Evolutionary conservation across 2,113 vertebrate genomes (phyloP).

Genomic region (Lamprotornis superbus): DNA sequence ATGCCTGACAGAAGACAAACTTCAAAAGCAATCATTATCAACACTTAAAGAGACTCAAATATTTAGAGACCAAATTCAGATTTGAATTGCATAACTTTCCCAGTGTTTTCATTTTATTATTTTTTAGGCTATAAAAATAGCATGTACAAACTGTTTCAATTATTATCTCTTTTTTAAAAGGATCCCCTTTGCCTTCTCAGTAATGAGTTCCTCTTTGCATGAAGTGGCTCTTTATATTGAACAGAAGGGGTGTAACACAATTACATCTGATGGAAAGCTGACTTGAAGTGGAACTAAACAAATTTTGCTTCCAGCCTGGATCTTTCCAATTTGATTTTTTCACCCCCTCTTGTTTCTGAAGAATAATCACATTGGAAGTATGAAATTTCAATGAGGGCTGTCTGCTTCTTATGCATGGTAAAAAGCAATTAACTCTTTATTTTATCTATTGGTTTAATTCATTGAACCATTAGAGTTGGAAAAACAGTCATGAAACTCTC

Average conservation of each 20-base stretch:
- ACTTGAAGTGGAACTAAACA: constrained; percentile 66
- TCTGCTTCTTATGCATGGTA: neutral
- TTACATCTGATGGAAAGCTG: constrained; percentile 55
- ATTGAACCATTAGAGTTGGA: neutral
- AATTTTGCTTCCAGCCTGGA: constrained; percentile 49
- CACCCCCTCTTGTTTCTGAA: constrained; percentile 36
- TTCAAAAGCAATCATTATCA: constrained; percentile 45
- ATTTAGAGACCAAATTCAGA: constrained; percentile 15
- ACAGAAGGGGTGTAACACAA: constrained; percentile 29
- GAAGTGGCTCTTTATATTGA: constrained; percentile 37
- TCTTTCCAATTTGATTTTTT: constrained; percentile 42
- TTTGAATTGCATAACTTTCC: neutral
- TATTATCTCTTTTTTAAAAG: constrained; percentile 14
- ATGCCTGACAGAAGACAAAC: constrained; percentile 21
- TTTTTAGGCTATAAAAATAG: constrained; percentile 36
- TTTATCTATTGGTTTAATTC: neutral
- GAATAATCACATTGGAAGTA: constrained; percentile 27
- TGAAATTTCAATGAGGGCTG: neutral
- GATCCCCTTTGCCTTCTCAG: constrained; percentile 20
- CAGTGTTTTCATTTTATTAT: constrained; percentile 3
- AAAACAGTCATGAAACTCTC: neutral
- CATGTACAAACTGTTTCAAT: constrained; percentile 21
- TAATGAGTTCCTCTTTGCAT: constrained; percentile 39
- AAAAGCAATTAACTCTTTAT: constrained; percentile 35
- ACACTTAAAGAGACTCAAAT: neutral